phyloP scores from a whole-genome alignment of 2,888 invertebrate genomes.

The Nephrotoma appendiculata region DNA sequence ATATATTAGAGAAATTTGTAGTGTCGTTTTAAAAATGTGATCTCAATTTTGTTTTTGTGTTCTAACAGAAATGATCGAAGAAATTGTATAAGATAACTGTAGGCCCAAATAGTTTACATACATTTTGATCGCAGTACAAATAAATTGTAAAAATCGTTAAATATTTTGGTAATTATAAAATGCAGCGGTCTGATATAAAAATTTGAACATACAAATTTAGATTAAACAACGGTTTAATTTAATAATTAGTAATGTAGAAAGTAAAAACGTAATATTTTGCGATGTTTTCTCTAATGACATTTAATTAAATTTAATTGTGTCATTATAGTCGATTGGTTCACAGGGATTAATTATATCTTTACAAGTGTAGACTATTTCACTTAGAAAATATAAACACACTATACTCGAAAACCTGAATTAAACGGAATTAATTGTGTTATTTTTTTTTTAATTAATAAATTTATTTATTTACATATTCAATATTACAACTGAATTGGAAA shows the following conservation, averaged over 20 bases:
- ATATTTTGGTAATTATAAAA: not conserved
- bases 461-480: too few relatives aligned
- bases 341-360: not conserved
- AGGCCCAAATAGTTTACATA: not conserved
- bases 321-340: not conserved
- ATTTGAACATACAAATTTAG: not conserved
- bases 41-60: not conserved
- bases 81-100: not conserved
- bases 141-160: not conserved
- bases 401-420: too few relatives aligned
- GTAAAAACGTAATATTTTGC: not conserved
- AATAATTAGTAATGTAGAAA: not conserved
- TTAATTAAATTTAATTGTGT: not conserved
- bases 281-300: not conserved
- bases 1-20: not conserved
- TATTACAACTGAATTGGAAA: too few relatives aligned
- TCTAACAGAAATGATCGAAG: not conserved
- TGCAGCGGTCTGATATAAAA: not conserved
- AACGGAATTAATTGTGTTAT: too few relatives aligned
- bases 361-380: not conserved
- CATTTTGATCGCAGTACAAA: not conserved
- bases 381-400: not conserved
- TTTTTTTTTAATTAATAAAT: too few relatives aligned
- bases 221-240: not conserved
- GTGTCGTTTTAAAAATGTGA: not conserved